These are phyloP conservation scores for Microcebus ravelobensis DNA, from an alignment of 2,113 vertebrate species.

Conservation along the genomic window DNA sequence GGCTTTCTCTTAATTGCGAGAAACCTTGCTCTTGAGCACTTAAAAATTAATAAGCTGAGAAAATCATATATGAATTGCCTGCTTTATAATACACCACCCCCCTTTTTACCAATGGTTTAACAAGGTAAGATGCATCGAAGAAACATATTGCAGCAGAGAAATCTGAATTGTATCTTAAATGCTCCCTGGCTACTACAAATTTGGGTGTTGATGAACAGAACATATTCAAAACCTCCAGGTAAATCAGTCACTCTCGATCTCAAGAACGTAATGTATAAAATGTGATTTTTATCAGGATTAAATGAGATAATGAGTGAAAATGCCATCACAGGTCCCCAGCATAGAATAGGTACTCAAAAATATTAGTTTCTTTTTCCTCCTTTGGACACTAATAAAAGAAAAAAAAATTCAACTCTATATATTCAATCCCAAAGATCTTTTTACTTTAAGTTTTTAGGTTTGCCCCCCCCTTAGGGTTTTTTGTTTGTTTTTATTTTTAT, in stretches of 20 bases:
- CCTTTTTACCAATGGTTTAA: not conserved
- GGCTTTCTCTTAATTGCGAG: not conserved
- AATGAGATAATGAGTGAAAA: slow-evolving; percentile 19
- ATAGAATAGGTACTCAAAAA: not conserved
- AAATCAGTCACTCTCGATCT: not conserved
- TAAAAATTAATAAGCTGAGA: not conserved
- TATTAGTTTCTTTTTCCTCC: not conserved
- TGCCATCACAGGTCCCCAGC: not conserved
- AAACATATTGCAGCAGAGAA: not conserved
- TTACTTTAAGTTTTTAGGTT: not conserved
- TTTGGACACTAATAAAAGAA: not conserved
- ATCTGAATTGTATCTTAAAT: not conserved
- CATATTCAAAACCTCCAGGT: not conserved
- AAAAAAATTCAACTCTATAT: not conserved
- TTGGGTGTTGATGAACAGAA: not conserved
- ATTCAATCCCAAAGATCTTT: not conserved
- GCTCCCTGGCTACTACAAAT: not conserved
- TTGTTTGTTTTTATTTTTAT: not conserved
- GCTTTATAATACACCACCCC: not conserved
- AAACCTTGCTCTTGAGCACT: not conserved
- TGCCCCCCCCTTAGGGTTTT: not conserved
- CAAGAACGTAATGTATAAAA: not conserved
- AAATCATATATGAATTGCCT: not conserved
- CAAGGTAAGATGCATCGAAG: not conserved
- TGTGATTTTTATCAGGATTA: slow-evolving; percentile 24